Base-by-base conservation (phyloP, 2,113 vertebrate species). In the Heterotis niloticus region DNA sequence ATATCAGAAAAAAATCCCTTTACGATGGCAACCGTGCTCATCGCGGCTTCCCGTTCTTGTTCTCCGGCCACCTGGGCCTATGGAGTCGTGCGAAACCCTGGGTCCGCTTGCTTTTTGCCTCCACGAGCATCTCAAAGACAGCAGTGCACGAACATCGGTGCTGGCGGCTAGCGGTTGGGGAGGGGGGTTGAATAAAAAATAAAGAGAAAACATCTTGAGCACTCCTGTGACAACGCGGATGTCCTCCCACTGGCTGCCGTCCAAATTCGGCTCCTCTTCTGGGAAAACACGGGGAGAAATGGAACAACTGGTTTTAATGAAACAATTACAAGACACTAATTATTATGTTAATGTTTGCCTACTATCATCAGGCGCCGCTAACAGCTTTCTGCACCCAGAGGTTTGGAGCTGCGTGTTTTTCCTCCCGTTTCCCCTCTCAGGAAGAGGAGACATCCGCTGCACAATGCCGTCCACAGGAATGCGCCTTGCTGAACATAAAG, bases 251-350 rank as follows among this genome's bases (percentile, higher is more conserved):
- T 99, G 96, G 96, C 96, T 94, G 95, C 92, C 95, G 89, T 99
- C 97, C 97, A 99, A 98, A 95, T 95, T 94, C 94, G 91, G 93
- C 95, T 95, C 91, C 95, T 98, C 98, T 98, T 97, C 95, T 95
- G 97, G 96, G 97, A 99, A 97, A 99, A 98, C 96, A 98, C 94
- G 96, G 95, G 96, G 96, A 99, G 97, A 98, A 97, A 99, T 98
- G 97, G 96, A 98, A 99, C 98, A 99, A 99, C 97, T 98, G 98
- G 96, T 98, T 99, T 98, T 99, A 99, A 99, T 99, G 98, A 99
- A 99, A 99, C 98, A 99, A 99, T 99, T 99, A 99, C 98, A 99
- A 98, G 97, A 98, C 97, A 97, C 98, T 99, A 99, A 99, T 99
- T 99, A 99, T 99, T 99, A 99, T 99, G 98, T 99, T 99, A 99